These are phyloP conservation scores for Nesometra sesokonis DNA, from an alignment of 35 echinoderm and acorn worm species.

Conservation along the genomic window DNA sequence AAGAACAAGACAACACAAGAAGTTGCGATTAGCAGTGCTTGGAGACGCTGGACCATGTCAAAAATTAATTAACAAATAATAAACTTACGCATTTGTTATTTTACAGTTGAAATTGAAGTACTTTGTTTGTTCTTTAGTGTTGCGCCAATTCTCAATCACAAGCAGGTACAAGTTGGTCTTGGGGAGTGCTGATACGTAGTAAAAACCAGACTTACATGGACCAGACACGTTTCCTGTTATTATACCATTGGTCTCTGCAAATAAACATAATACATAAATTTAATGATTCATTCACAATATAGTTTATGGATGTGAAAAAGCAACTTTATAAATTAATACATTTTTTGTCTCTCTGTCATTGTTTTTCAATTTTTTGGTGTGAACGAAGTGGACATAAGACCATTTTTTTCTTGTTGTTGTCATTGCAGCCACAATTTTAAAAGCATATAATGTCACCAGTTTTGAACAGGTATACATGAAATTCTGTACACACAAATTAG, in stretches of 20 bases:
- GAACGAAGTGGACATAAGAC: no score
- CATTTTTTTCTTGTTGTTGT: no score
- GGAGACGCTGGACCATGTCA: no score
- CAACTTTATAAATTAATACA: not conserved
- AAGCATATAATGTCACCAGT: no score
- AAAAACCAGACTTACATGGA: constrained; percentile 91
- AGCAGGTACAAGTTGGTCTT: constrained; percentile 93
- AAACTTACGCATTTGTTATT: constrained; percentile 91
- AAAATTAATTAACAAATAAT: no score
- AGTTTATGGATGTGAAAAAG: not conserved
- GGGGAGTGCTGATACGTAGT: constrained; percentile 83
- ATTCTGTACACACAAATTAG: no score
- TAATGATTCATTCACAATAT: not conserved
- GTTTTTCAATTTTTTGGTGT: no score
- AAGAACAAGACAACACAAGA: no score
- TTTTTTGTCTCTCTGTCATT: no score
- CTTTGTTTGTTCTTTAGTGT: constrained; percentile 34
- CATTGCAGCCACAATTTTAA: no score
- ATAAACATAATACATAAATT: not conserved
- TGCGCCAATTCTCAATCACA: constrained; percentile 90
- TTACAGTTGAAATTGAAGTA: constrained; percentile 98
- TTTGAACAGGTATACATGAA: no score
- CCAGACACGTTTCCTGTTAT: constrained; percentile 85
- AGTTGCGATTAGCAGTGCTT: no score
- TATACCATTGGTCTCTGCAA: constrained; percentile 67